Percentiles rank a stretch among this genome's conserved stretches.
These are phyloP conservation scores for Sepioteuthis lessoniana DNA, from an alignment of 2,888 invertebrate genomes.

Conservation along the genomic window DNA sequence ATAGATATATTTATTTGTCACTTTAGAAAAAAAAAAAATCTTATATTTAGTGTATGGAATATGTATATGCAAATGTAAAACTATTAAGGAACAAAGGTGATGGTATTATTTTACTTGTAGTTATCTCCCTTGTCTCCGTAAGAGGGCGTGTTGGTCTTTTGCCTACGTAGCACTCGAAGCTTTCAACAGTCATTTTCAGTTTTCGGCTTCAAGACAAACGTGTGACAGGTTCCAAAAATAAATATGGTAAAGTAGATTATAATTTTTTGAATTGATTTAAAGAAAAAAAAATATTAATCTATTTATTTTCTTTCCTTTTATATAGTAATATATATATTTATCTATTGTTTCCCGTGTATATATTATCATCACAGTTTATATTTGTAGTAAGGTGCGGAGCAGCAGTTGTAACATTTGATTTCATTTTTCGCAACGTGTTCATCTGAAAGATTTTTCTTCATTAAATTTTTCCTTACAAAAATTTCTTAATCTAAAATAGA, in stretches of 20 bases:
- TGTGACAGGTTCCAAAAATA: not conserved
- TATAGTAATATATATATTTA: not conserved
- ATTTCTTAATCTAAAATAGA: not conserved
- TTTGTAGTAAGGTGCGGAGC: not conserved
- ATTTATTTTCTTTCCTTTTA: not conserved
- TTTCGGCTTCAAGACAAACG: not conserved
- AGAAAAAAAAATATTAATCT: not conserved
- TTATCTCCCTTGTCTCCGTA: not conserved
- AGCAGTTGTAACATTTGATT: not conserved
- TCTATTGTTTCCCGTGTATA: not conserved
- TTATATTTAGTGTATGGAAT: no score
- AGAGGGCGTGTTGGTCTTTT: slow-evolving; percentile 1
- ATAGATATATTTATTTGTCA: no score
- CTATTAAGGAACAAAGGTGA: no score
- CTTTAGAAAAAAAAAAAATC: no score
- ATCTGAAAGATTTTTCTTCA: not conserved
- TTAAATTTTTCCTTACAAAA: not conserved
- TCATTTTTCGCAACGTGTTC: not conserved
- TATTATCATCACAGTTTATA: not conserved
- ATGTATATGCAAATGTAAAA: no score
- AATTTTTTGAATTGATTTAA: no score
- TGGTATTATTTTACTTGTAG: not conserved
- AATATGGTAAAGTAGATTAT: not conserved
- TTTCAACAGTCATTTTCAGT: not conserved
- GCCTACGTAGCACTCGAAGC: not conserved